Evolutionary conservation across 2,888 invertebrate genomes (phyloP), one percentile per base, ranked within the genome.

Genomic region (Pandemis heparana): DNA sequence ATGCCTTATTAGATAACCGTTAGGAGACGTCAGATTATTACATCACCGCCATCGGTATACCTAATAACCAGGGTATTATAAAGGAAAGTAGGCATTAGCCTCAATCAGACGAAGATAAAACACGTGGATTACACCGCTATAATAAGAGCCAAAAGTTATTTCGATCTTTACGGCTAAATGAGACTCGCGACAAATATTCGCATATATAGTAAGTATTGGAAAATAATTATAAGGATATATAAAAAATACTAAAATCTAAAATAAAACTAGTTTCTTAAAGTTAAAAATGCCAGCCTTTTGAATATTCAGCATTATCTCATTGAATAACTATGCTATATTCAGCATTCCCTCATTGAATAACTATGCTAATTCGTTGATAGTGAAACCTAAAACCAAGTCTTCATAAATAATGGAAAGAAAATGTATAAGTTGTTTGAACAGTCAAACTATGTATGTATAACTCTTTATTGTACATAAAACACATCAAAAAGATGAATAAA

Each of bases 11-110:
- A 59, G 63, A 59, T 73, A 72, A 73, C 63, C 18, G n/a, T 23
- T 41, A 63, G 60, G 68, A 41, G 62, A 62, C 16, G 46, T 12
- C 51, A 61, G 39, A 71, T 73, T 56, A 68, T 69, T 63, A 18
- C 68, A 43, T 64, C 68, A 64, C 48, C n/a, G 14, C 61, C 39
- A 68, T 64, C 48, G 53, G 53, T 18, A 53, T 53, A n/a, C n/a
- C n/a, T n/a, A 53, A 53, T 18, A 61, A 64, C 51, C 67, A 38
- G 53, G 53, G 38, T 63, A 32, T 43, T 9, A 56, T 38, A 18
- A 43, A 56, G 59, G 70, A 73, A 71, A 71, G 72, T 10, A 18
- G 61, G 12, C 70, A 63, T 70, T 67, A 60, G 63, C 59, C 48
- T 69, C 63, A 73, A 59, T 68, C 53, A 59, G 38, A 4, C 16